phyloP scores from a whole-genome alignment of 2,888 invertebrate species.

The Sclerodermus sp. region DNA sequence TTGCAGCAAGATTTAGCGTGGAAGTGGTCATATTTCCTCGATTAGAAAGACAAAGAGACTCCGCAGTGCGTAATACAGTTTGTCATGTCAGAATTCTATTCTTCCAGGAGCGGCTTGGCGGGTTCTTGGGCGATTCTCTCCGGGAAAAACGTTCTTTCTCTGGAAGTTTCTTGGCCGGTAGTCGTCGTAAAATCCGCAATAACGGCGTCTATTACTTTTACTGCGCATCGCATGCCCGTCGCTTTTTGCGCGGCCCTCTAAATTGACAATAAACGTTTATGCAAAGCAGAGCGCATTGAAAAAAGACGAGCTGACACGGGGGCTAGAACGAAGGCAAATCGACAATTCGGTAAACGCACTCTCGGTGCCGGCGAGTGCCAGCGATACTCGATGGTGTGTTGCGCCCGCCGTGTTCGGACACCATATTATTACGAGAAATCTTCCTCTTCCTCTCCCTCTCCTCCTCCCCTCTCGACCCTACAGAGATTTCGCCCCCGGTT shows the following conservation, averaged over 20 bases:
- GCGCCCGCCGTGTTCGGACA: too few relatives aligned
- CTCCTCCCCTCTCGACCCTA: not conserved
- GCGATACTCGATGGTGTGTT: too few relatives aligned
- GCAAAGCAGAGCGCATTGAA: conserved; percentile 2
- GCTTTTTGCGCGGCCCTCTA: conserved; percentile 12
- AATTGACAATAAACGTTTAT: conserved; percentile 6
- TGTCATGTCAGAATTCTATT: too few relatives aligned
- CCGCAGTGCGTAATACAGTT: too few relatives aligned
- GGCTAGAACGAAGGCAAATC: not conserved
- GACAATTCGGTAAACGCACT: not conserved
- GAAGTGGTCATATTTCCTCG: too few relatives aligned
- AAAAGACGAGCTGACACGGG: too few relatives aligned
- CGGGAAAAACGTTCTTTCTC: not conserved
- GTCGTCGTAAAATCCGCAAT: not conserved
- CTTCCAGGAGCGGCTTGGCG: not conserved
- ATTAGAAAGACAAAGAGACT: too few relatives aligned
- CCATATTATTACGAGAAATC: too few relatives aligned
- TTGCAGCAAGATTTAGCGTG: too few relatives aligned
- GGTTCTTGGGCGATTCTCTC: not conserved
- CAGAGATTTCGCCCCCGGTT: conserved; percentile 12
- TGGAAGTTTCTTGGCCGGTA: not conserved
- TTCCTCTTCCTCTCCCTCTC: not conserved
- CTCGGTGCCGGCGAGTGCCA: not conserved
- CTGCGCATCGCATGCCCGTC: conserved; percentile 6
- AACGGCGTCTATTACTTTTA: not conserved